Evolutionary conservation across 2,888 invertebrate species (phyloP).

Genomic region (Zele albiditarsus): DNA sequence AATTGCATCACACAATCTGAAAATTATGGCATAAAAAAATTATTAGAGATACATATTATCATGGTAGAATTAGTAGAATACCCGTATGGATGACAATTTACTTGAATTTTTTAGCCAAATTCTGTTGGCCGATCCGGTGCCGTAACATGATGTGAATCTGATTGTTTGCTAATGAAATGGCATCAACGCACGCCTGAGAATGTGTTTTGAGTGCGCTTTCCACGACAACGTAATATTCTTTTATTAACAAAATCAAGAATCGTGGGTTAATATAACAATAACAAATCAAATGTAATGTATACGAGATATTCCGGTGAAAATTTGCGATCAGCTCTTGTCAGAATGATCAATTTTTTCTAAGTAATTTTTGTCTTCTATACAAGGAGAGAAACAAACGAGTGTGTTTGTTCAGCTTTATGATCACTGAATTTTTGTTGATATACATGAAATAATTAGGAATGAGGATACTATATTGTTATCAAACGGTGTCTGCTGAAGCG

Average conservation of each 20-base stretch:
- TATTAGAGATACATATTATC: not conserved
- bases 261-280: not conserved
- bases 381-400: too few species aligned
- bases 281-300: too few species aligned
- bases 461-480: too few species aligned
- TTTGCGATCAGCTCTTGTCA: too few species aligned
- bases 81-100: slow-evolving; percentile 63
- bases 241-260: not conserved
- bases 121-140: slow-evolving; percentile 77
- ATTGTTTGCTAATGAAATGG: slow-evolving; percentile 79
- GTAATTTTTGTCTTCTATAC: too few species aligned
- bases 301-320: too few species aligned
- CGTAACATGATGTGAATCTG: slow-evolving; percentile 80
- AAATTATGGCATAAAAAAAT: slow-evolving; percentile 52
- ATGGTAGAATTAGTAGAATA: too few species aligned
- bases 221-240: slow-evolving; percentile 90
- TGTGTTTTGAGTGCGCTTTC: slow-evolving; percentile 81
- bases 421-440: too few species aligned
- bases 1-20: slow-evolving; percentile 84
- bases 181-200: slow-evolving; percentile 80
- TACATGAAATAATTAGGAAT: too few species aligned
- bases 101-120: slow-evolving; percentile 84
- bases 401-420: too few species aligned
- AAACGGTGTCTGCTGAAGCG: too few species aligned
- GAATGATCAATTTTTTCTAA: too few species aligned